Conservation (phyloP, 2,797 vertebrate genomes). For the Sparidentex hasta region DNA sequence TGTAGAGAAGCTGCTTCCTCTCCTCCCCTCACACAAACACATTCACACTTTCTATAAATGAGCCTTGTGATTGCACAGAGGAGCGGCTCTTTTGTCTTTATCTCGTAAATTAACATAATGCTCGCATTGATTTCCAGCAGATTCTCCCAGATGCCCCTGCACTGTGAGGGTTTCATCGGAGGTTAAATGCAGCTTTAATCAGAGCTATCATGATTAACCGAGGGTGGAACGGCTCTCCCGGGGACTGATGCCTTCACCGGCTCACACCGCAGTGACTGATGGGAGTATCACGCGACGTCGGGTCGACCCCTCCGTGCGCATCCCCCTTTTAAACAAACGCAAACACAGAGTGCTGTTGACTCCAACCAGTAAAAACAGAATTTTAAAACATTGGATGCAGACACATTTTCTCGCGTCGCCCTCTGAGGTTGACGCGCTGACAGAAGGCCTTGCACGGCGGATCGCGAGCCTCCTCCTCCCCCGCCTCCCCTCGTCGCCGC, state of each 20-base stretch:
- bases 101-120: constrained; percentile 39
- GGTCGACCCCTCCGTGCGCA: background rate
- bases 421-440: constrained; percentile 29
- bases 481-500: constrained; percentile 28
- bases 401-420: constrained; percentile 17
- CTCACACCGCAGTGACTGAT: constrained; percentile 10
- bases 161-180: constrained; percentile 39
- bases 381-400: constrained; percentile 12
- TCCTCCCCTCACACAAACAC: background rate
- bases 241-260: constrained; percentile 20
- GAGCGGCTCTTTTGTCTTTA: constrained; percentile 46
- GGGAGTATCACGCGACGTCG: background rate
- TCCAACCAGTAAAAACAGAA: constrained; percentile 1
- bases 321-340: background rate
- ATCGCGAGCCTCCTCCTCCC: constrained; percentile 35
- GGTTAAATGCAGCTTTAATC: constrained; percentile 70
- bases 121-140: constrained; percentile 52
- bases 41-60: constrained; percentile 25
- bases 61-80: constrained; percentile 27
- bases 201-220: constrained; percentile 54
- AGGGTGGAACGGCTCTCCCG: constrained; percentile 11
- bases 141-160: constrained; percentile 24
- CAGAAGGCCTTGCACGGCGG: constrained; percentile 18
- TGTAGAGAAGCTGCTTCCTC: background rate
- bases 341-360: too few species aligned